Evolutionary conservation across 53 echinoderm and acorn worm species (phyloP).

Genomic region (Arbacia lixula): DNA sequence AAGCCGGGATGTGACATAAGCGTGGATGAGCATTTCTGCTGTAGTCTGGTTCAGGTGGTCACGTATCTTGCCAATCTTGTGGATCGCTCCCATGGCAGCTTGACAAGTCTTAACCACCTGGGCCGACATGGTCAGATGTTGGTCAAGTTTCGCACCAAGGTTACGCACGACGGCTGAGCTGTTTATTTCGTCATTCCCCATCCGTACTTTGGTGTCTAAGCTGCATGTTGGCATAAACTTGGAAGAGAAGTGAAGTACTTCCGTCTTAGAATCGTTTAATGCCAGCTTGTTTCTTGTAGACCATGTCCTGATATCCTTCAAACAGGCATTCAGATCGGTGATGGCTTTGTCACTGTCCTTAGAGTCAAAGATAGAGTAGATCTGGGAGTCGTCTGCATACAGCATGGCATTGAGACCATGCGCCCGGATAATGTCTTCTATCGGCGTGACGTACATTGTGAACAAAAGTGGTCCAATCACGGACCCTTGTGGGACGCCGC

Average conservation of each 20-base stretch:
- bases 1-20: too few species aligned
- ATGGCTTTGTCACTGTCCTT: not conserved
- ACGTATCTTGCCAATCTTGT: not conserved
- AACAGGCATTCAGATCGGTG: slow-evolving; percentile 5
- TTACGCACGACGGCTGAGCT: not conserved
- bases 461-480: slow-evolving; percentile 28
- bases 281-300: slow-evolving; percentile 36
- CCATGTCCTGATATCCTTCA: slow-evolving; percentile 52
- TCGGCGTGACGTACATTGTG: slow-evolving; percentile 36
- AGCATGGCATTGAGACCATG: slow-evolving; percentile 49
- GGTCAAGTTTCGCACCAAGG: slow-evolving; percentile 9
- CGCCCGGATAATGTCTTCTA: slow-evolving; percentile 57
- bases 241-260: slow-evolving; percentile 56
- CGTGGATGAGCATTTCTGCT: too few species aligned
- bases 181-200: not conserved
- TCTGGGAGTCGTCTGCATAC: slow-evolving; percentile 65
- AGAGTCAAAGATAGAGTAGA: too few species aligned
- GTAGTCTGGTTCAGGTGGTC: too few species aligned
- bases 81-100: not conserved
- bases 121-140: slow-evolving; percentile 6
- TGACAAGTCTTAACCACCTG: not conserved
- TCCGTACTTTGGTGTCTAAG: not conserved
- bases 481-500: slow-evolving; percentile 42
- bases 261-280: slow-evolving; percentile 43
- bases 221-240: slow-evolving; percentile 12